Base-by-base conservation (phyloP, 2,797 vertebrate genomes). In the Sebastes trivittatus region DNA sequence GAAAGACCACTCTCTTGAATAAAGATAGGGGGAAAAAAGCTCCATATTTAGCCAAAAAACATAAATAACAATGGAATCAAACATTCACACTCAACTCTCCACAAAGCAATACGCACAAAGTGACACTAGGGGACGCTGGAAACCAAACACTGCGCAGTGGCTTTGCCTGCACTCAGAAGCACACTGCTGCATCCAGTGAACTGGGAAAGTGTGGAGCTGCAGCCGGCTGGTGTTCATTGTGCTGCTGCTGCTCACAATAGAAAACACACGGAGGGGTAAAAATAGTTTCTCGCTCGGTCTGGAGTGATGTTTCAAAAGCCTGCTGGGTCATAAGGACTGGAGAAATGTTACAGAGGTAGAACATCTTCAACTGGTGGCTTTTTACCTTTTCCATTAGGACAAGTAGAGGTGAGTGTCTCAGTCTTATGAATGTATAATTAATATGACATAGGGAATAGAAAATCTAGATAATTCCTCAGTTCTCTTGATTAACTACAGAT, bases 341-440 rank as follows among this genome's bases (percentile, higher is more conserved):
- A 20, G 61, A 61, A 54, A 91, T 90, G 80, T 68, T 87, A 74
- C 82, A 86, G 78, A 87, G 80, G 87, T 90, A 93, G 84, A 90
- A 65, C 58, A 72, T 78, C 72, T 72, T 34, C 68, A 75, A 22
- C 59, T 77, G 14, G 49, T 84, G 73, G 13, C 14, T 82, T 88
- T 88, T 83, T 63, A 66, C 25, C 18, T 74, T 69, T 80, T 87
- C 61, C 38, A 23, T 65, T 10, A 49, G 52, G 77, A 89, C 74
- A 80, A 87, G 55, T 32, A 74, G 76, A 88, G 91, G 94, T 94
- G 62, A 92, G 94, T 91, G 54, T 69, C 27, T 85, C 2, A 60
- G 5, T 69, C 6, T 63, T 2, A 42, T 65, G 2, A 1, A 1
- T 68, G 5, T 49, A 5, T 34, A 3, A 38, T 76, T 61, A 36